Evolutionary conservation across 2,113 vertebrate genomes (phyloP).

Genomic region (Ageneiosus marmoratus): DNA sequence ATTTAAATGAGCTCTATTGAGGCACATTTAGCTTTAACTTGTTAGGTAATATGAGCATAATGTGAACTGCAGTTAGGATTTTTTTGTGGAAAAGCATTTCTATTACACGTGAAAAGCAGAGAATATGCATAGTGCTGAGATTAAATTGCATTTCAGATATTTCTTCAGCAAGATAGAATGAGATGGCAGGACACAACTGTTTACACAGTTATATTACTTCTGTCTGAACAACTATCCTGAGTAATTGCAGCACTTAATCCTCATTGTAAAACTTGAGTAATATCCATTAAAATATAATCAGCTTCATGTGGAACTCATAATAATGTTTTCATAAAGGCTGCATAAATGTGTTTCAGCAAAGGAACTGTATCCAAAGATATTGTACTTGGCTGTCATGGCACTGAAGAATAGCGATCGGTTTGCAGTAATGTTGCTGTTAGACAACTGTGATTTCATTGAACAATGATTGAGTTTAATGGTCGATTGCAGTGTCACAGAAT

Average conservation of each 20-base stretch:
- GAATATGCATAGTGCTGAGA: neutral
- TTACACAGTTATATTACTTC: neutral
- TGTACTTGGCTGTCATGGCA: neutral
- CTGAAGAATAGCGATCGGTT: conserved; percentile 51
- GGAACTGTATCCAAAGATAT: conserved; percentile 24
- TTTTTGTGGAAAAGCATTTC: neutral
- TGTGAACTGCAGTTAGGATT: neutral
- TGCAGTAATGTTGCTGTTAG: conserved; percentile 51
- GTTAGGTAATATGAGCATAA: neutral
- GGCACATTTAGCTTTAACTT: neutral
- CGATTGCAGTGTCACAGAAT: neutral
- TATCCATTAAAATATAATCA: conserved; percentile 41
- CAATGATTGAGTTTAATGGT: neutral
- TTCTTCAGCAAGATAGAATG: neutral
- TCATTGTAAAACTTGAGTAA: conserved; percentile 36
- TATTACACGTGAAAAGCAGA: neutral
- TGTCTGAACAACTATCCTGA: conserved; percentile 4
- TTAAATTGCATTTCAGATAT: neutral
- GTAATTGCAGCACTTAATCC: conserved; percentile 35
- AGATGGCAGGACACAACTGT: neutral
- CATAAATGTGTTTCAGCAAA: conserved; percentile 29
- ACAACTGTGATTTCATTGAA: neutral
- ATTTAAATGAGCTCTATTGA: neutral
- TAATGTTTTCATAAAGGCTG: conserved; percentile 31
- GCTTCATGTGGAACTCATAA: conserved; percentile 32